Conservation (phyloP, 2,888 invertebrate species). For the Sphaerophoria rueppellii region DNA sequence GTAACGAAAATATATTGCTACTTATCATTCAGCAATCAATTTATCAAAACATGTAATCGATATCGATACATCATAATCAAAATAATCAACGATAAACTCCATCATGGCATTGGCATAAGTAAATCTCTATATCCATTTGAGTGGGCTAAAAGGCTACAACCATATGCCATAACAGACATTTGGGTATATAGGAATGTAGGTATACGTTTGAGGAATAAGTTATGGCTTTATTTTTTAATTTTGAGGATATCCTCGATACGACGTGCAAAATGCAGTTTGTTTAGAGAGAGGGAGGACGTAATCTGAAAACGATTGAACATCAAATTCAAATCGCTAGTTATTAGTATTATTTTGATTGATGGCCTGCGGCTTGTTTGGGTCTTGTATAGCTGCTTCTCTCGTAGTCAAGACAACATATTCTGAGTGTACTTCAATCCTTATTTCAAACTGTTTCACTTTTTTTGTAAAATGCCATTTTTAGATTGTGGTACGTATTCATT, state of each 20-base stretch:
- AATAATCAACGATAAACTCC: conserved; percentile 40
- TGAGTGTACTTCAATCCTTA: neutral
- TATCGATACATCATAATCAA: conserved; percentile 70
- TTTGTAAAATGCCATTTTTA: too few species aligned
- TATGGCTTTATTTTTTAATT: neutral
- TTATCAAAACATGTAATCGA: conserved; percentile 67
- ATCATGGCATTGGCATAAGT: conserved; percentile 39
- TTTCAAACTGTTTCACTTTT: too few species aligned
- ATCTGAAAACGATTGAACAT: conserved; percentile 46
- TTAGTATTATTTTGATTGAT: conserved; percentile 65
- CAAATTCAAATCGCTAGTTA: conserved; percentile 52
- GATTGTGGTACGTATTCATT: too few species aligned
- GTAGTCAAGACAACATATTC: neutral
- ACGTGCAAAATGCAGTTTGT: conserved; percentile 23
- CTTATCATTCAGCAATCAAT: conserved; percentile 64
- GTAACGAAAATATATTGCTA: conserved; percentile 28
- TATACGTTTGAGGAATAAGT: conserved; percentile 1
- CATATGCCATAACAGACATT: conserved; percentile 23
- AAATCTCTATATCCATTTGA: conserved; percentile 20
- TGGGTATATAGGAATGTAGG: neutral
- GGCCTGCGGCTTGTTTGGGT: conserved; percentile 23
- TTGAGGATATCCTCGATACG: conserved; percentile 20
- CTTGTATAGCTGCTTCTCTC: neutral
- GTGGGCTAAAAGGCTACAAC: conserved; percentile 16
- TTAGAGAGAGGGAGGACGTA: neutral